These are phyloP conservation scores for Clamator glandarius DNA, from an alignment of 2,797 vertebrate species.

Conservation along the genomic window DNA sequence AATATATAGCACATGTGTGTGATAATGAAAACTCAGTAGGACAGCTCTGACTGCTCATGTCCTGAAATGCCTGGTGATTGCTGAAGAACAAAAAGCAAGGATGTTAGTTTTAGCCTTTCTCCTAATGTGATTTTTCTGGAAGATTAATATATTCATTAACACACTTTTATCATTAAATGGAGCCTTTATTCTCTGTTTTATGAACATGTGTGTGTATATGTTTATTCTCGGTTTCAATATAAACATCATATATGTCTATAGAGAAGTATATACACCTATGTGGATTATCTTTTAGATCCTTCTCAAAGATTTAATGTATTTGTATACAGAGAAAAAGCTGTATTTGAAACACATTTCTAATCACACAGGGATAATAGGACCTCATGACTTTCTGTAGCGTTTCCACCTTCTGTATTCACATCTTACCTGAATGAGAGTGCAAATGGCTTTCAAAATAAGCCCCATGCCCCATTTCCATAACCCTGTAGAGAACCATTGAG, in stretches of 20 bases:
- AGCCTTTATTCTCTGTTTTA: neutral
- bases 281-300: neutral
- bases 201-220: neutral
- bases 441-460: neutral
- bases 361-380: neutral
- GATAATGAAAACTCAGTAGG: neutral
- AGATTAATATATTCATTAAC: neutral
- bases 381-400: neutral
- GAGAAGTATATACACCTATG: rapidly evolving
- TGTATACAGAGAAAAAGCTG: neutral
- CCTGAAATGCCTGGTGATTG: neutral
- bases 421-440: neutral
- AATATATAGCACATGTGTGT: neutral
- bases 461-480: neutral
- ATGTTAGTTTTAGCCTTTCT: neutral
- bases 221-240: neutral
- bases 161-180: neutral
- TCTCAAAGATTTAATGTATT: neutral
- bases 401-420: neutral
- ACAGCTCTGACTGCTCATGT: neutral
- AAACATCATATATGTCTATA: neutral
- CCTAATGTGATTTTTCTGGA: neutral
- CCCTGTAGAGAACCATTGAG: neutral
- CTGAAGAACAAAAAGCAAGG: neutral
- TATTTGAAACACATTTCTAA: neutral